Percentiles rank a stretch among this genome's conserved stretches.
These are phyloP conservation scores for Pristionchus pacificus DNA, from an alignment of 1,140 invertebrate species.

Conservation along the genomic window DNA sequence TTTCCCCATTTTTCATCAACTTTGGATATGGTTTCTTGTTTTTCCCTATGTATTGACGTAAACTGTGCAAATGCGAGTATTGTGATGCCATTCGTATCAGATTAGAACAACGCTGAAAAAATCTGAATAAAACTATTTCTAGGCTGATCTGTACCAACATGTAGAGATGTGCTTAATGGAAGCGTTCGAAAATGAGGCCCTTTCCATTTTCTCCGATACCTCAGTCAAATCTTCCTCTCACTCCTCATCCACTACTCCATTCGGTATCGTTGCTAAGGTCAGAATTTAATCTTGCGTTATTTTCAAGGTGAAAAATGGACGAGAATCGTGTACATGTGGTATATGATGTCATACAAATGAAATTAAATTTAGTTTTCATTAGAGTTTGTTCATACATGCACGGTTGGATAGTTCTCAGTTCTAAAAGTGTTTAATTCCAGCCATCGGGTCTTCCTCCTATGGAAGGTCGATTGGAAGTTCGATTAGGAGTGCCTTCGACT, in stretches of 20 bases:
- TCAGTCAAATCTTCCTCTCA: no score
- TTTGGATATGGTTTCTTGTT: background rate
- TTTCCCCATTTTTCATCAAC: background rate
- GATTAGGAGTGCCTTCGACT: background rate
- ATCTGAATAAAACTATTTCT: slow-evolving; percentile 7
- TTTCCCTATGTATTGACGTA: background rate
- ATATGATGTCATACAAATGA: no score
- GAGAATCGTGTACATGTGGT: no score
- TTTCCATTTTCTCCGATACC: background rate
- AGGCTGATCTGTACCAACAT: slow-evolving; percentile 22
- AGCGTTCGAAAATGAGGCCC: slow-evolving; percentile 30
- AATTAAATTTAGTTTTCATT: no score
- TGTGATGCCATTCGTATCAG: slow-evolving; percentile 1
- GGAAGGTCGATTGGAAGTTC: background rate
- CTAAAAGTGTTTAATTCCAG: background rate
- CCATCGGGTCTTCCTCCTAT: background rate
- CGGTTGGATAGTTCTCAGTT: background rate
- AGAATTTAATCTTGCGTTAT: background rate
- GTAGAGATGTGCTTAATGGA: slow-evolving; percentile 26
- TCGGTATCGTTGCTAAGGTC: background rate
- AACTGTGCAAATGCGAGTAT: background rate
- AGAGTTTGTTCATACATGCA: no score
- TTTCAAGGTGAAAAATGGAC: no score
- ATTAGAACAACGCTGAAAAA: slow-evolving; percentile 1
- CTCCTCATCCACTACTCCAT: background rate